Percentiles rank a stretch among this genome's conserved stretches.
Conservation (phyloP, 2,113 vertebrate species). For the Lophochroa leadbeateri region DNA sequence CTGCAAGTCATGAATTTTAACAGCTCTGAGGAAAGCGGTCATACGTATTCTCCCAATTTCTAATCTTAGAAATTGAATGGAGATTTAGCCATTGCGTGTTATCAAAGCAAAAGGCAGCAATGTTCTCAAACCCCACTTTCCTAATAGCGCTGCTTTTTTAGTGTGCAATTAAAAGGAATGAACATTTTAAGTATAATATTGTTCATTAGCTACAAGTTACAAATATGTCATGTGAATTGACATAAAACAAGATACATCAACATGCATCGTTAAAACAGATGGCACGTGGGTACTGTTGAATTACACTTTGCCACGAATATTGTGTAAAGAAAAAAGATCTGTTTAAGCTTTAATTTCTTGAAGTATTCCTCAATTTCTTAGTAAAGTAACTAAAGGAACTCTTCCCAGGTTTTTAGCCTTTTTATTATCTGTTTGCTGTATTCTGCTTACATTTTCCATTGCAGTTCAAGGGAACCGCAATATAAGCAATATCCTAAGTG, state of each 20-base stretch:
- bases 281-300: background rate
- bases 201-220: background rate
- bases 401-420: background rate
- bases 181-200: background rate
- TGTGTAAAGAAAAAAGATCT: background rate
- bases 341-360: background rate
- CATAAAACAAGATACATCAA: background rate
- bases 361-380: background rate
- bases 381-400: background rate
- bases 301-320: background rate
- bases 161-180: background rate
- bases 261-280: background rate
- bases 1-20: conserved; percentile 38
- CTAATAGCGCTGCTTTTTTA: background rate
- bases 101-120: background rate
- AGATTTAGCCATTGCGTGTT: background rate
- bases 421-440: background rate
- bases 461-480: background rate
- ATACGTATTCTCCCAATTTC: background rate
- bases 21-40: background rate
- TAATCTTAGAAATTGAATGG: background rate
- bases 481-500: background rate
- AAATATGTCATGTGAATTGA: background rate
- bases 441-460: background rate
- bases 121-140: background rate